A percentile compares a stretch with the other conserved stretches of the same genome.
Conservation (phyloP, 2,113 vertebrate genomes). For the Elaphurus davidianus region DNA sequence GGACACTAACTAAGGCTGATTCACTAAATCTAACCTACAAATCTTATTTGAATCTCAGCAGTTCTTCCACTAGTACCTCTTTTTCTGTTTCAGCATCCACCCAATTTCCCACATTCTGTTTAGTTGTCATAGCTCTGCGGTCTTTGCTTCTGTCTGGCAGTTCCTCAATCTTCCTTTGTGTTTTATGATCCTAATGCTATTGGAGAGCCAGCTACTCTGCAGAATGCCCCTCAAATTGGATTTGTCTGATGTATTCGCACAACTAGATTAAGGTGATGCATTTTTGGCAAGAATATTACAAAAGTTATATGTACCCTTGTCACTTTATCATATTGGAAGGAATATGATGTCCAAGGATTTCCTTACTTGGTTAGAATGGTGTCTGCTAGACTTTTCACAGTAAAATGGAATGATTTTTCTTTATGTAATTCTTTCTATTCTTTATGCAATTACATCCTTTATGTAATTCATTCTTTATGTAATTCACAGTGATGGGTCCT, state of each 20-base stretch:
- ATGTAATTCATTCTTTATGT: background rate
- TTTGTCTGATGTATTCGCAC: background rate
- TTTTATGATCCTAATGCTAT: background rate
- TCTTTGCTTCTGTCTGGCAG: background rate
- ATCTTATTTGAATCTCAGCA: background rate
- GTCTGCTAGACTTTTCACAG: background rate
- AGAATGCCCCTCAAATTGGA: background rate
- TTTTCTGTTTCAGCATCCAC: background rate
- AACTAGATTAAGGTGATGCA: background rate
- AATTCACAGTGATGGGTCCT: background rate
- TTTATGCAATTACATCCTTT: background rate
- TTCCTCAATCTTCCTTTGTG: background rate
- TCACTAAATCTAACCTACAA: background rate
- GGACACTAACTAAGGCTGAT: background rate
- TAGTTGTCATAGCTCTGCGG: background rate
- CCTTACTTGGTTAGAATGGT: background rate
- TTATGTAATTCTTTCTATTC: background rate
- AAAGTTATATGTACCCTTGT: background rate
- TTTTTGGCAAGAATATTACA: background rate
- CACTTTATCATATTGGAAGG: background rate
- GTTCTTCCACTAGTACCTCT: background rate
- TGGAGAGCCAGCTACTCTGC: background rate
- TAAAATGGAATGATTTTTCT: background rate
- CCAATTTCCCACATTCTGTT: background rate
- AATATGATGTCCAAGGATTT: background rate